Conservation (phyloP, 2,888 invertebrate genomes). For the Diarsia brunnea region DNA sequence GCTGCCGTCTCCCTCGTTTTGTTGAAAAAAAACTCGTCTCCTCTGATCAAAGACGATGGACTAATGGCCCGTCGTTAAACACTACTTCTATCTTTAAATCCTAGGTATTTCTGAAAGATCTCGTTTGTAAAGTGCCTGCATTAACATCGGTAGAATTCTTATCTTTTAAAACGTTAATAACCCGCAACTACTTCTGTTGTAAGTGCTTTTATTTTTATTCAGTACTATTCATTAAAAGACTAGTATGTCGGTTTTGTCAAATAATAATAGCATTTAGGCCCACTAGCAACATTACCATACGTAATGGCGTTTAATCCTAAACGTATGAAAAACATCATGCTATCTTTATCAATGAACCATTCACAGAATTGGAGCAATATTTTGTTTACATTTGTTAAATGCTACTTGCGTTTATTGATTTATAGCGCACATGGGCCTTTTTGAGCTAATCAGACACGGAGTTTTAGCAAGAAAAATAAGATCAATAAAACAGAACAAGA, state of each 20-base stretch:
- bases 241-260: background rate
- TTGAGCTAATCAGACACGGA: background rate
- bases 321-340: background rate
- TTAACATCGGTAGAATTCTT: conserved; percentile 44
- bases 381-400: background rate
- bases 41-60: conserved; percentile 38
- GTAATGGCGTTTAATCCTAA: background rate
- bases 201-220: conserved; percentile 24
- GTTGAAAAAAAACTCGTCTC: conserved; percentile 13
- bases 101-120: conserved; percentile 19
- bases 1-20: conserved; percentile 20
- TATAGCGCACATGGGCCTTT: background rate
- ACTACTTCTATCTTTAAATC: conserved; percentile 28
- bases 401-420: background rate
- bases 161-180: conserved; percentile 34
- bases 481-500: conserved; percentile 3
- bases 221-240: background rate
- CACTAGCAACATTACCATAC: background rate
- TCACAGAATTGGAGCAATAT: background rate
- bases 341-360: background rate
- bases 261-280: background rate
- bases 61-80: conserved; percentile 31
- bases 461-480: background rate
- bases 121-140: conserved; percentile 33
- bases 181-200: conserved; percentile 2